Base-by-base conservation (phyloP, 2,113 vertebrate genomes). In the Misgurnus mizolepis region DNA sequence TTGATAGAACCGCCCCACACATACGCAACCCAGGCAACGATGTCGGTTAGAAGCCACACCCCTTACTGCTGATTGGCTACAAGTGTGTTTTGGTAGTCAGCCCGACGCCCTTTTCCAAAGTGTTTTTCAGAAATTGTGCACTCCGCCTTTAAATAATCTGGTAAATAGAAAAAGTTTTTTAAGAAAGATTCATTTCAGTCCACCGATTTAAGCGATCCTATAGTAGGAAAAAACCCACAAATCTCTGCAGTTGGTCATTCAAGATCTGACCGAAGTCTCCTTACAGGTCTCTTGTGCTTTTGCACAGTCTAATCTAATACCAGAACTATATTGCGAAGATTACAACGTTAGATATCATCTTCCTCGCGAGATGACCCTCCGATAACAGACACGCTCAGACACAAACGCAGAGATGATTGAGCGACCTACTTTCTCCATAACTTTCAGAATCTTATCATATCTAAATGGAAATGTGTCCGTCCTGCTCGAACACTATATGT, bases 401-500 rank as follows among this genome's bases (percentile, higher is more conserved):
- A 17, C 22, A 0, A 73, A 58, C 17, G 39, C 71, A 45, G 39
- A 10, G 40, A 74, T 75, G 72, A 76, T 76, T n/a, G 41, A 76
- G 58, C 12, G 43, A 50, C 56, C 72, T 61, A 62, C 72, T 74
- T 74, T 61, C 72, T 61, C 56, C 56, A 50, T 8, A 43, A n/a
- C 73, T 76, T 76, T 58, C 60, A 22, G 56, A 56, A 64, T 49
- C 58, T 76, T 64, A 62, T 76, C 73, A 76, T 50, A 64, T 76
- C 73, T 64, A 76, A 64, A 76, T 64, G 73, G 73, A 64, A 76
- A 76, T 76, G 43, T 18, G 12, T 76, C 22, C 14, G 58, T 62
- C 61, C 72, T 18, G 56, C 56, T 62, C 34, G 40, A 75, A 27
- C 65, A 39, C 27, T 39, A 53, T 77, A 60, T 80, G 67, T 65